Base-by-base conservation (phyloP, 2,888 invertebrate species). In the Pogonocherus hispidulus region DNA sequence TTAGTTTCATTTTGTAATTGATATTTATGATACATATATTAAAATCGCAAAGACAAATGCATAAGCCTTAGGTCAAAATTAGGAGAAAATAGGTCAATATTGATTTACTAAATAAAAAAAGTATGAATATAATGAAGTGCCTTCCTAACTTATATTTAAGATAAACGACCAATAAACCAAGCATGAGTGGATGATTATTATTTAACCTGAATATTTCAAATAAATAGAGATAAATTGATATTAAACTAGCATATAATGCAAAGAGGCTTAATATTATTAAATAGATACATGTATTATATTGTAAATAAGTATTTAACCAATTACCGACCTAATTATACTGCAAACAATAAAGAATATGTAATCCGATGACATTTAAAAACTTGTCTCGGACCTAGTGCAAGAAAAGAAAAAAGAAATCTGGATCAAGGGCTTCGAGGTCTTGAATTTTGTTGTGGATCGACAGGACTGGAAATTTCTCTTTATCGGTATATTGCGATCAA, bases 391-490 rank as follows among this genome's bases (percentile, higher is more conserved):
- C 55, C 16, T 8, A 44, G 18, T 18, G 57, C 16, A 57, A 44
- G 35, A 57, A n/a, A n/a, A n/a, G 27, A 27, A 41, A 41, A 41
- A 59, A 23, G 59, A 59, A 27, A 59, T 59, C 46, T 11, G n/a
- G 59, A 59, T 59, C 59, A 59, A 59, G 59, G 59, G 59, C 46
- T 59, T 59, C 59, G 27, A 59, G 59, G 46, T 59, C 23, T 27
- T 23, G 59, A 18, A 18, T 52, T 23, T 19, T 16, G 27, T 54
- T 35, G 23, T 52, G 11, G 14, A n/a, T 22, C 22, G 23, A 11
- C 37, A 6, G 54, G 22, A 18, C 54, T 54, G 54, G 20, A 32
- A 54, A 54, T 54, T 54, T 54, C 54, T 54, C 54, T 54, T 54
- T 54, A 54, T 54, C 54, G 19, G 18, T 19, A 11, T 35, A 32